Conservation (phyloP, 2,797 vertebrate species). For the Sternarchorhynchus goeldii region DNA sequence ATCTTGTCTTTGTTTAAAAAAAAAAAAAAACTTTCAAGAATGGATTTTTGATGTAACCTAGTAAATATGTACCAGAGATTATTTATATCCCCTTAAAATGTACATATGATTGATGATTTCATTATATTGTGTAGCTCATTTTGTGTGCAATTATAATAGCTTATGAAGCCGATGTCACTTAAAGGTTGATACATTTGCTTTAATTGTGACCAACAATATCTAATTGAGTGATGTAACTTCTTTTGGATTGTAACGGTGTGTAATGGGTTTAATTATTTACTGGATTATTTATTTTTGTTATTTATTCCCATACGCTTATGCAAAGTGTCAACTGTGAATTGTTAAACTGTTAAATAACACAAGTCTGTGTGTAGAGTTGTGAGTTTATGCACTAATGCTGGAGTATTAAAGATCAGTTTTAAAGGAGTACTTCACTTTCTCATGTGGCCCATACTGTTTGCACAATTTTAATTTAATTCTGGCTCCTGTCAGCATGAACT, state of each 20-base stretch:
- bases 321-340: not conserved
- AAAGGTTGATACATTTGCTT: not conserved
- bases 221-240: not conserved
- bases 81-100: not conserved
- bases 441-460: no score
- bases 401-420: not conserved
- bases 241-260: not conserved
- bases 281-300: not conserved
- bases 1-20: not conserved
- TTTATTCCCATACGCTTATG: not conserved
- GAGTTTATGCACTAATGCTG: not conserved
- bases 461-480: no score
- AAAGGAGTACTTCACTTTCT: no score
- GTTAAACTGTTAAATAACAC: not conserved
- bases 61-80: no score
- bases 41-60: no score
- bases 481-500: no score
- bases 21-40: not conserved
- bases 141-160: not conserved
- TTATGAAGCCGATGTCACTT: not conserved
- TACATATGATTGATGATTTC: not conserved
- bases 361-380: no score
- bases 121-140: not conserved
- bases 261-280: not conserved
- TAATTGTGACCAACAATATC: not conserved